These are phyloP conservation scores for Lepidurus packardi DNA, from an alignment of 1,140 invertebrate species.

Conservation along the genomic window DNA sequence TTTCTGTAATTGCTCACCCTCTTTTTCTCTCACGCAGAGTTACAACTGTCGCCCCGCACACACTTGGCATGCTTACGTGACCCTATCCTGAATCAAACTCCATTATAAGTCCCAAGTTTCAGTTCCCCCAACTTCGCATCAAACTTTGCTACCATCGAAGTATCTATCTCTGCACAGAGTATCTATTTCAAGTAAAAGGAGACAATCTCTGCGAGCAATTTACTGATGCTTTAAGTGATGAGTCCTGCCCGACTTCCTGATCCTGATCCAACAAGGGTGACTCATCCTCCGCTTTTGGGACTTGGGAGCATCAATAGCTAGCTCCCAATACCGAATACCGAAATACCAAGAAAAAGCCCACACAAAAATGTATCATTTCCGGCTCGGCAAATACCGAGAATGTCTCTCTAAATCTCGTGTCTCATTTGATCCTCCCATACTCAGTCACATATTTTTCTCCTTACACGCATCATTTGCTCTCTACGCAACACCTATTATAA, in stretches of 20 bases:
- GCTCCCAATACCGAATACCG: too few relatives aligned
- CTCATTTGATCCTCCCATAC: neutral
- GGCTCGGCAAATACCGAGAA: neutral
- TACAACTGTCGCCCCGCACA: conserved; percentile 1
- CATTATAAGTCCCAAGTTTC: neutral
- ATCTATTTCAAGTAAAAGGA: neutral
- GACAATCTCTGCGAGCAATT: neutral
- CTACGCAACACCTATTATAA: neutral
- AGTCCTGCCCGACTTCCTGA: neutral
- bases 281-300: neutral
- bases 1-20: neutral
- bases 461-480: neutral
- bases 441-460: neutral
- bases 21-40: neutral
- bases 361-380: neutral
- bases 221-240: neutral
- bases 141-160: neutral
- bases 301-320: too few relatives aligned
- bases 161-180: neutral
- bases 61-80: neutral
- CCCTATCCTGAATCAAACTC: neutral
- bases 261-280: neutral
- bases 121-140: neutral
- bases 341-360: neutral
- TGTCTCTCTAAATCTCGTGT: neutral